Base-by-base conservation (phyloP, 2,113 vertebrate genomes). In the Chinchilla lanigera region DNA sequence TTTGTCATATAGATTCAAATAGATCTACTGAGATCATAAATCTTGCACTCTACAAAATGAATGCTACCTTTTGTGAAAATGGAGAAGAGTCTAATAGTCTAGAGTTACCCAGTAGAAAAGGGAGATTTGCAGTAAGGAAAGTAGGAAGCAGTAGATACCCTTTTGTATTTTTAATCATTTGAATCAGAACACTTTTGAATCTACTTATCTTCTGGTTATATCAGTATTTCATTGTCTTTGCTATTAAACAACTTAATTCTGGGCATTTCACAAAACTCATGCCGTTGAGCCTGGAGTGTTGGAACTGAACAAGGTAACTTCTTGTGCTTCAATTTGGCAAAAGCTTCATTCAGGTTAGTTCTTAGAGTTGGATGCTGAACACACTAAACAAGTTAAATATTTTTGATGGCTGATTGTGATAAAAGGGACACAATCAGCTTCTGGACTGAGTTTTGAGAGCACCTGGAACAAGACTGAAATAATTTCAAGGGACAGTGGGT, bases 391-490 rank as follows among this genome's bases (percentile, higher is more conserved):
- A 24, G 7, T 89, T 73, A 95, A 81, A 44, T 47, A 63, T 26
- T 1, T 86, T 7, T 90, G 60, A 19, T 16, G 78, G 17, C 22
- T 44, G 12, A 86, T 44, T 63, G 17, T 75, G 38, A 50, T 35
- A 26, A 97, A 93, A 94, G 56, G n/a, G 33, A 47, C 24, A 92
- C 22, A 91, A 5, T 30, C 71, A 87, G 35, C 65, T 75, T 89
- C 22, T 88, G 54, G 20, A 12, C 47, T 81, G 33, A 92, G n/a
- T 30, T 85, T 60, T 58, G 17, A 17, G 67, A 35, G 58, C 28
- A 93, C 69, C 26, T 89, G 38, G 14, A n/a, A 28, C 33, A 90
- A 92, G 5, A 90, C 3, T 73, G 41, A 86, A 96, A n/a, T 61
- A 65, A 78, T 87, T 87, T 89, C 61, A n/a, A 63, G 80, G n/a